A percentile compares a stretch with the other conserved stretches of the same genome.
Conservation (phyloP, 2,113 vertebrate genomes). For the Albula goreensis region DNA sequence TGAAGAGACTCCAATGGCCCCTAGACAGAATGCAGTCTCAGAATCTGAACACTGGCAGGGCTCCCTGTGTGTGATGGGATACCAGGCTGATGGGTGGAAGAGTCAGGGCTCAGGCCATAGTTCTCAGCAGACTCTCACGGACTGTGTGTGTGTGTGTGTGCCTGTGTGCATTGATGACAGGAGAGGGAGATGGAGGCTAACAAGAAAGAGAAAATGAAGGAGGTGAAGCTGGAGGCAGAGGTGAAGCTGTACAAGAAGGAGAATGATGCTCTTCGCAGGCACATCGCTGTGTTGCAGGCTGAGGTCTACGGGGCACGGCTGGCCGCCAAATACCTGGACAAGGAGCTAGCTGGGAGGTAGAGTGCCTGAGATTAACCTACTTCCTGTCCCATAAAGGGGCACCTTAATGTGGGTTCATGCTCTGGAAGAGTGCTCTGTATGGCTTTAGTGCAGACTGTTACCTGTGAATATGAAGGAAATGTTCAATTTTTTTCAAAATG, state of each 20-base stretch:
- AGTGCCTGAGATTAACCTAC: neutral
- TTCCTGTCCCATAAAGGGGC: too few relatives aligned
- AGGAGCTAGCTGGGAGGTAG: slow-evolving; percentile 94
- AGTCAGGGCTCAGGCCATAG: neutral
- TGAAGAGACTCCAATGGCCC: slow-evolving; percentile 1
- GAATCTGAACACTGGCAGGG: neutral
- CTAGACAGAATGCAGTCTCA: neutral
- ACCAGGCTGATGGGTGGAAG: neutral
- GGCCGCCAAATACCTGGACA: slow-evolving; percentile 97
- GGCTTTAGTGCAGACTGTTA: too few relatives aligned
- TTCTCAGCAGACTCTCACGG: neutral
- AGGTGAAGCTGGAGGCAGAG: slow-evolving; percentile 89
- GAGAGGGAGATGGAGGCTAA: slow-evolving; percentile 88
- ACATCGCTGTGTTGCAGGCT: slow-evolving; percentile 95
- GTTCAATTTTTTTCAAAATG: too few relatives aligned
- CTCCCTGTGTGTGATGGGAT: neutral
- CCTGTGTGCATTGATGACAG: slow-evolving; percentile 53
- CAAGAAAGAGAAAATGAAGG: slow-evolving; percentile 90
- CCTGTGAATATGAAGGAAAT: too few relatives aligned
- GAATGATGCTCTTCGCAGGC: slow-evolving; percentile 93
- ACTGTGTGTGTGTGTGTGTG: slow-evolving; percentile 22
- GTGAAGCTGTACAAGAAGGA: slow-evolving; percentile 87
- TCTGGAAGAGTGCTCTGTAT: neutral
- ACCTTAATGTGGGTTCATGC: too few relatives aligned
- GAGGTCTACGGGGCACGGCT: slow-evolving; percentile 96